These are phyloP conservation scores for Bradysia coprophila DNA, from an alignment of 1,140 invertebrate genomes.

Conservation along the genomic window DNA sequence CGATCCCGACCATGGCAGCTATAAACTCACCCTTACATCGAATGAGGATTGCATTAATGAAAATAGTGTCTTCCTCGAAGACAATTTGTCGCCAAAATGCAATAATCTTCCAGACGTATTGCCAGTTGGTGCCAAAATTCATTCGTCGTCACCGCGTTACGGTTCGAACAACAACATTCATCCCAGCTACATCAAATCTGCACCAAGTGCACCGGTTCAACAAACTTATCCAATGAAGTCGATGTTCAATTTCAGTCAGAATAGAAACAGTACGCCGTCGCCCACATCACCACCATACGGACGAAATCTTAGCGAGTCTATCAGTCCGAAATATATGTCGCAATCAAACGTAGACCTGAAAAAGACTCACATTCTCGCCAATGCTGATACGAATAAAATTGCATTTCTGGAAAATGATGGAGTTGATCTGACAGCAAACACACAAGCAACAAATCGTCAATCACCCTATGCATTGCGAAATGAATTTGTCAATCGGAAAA, in stretches of 20 bases:
- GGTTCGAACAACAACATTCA: slow-evolving; percentile 9
- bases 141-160: slow-evolving; percentile 13
- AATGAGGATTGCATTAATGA: slow-evolving; percentile 31
- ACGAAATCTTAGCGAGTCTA: neutral
- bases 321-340: slow-evolving; percentile 14
- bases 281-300: neutral
- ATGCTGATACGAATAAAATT: neutral
- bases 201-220: slow-evolving; percentile 4
- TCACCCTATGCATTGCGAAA: neutral
- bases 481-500: neutral
- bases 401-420: slow-evolving; percentile 16
- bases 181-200: neutral
- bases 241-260: neutral
- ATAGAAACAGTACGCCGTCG: neutral
- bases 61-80: slow-evolving; percentile 11
- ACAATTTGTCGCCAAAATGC: slow-evolving; percentile 12
- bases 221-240: neutral
- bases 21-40: slow-evolving; percentile 54
- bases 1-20: slow-evolving; percentile 51
- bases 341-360: slow-evolving; percentile 23
- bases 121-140: slow-evolving; percentile 27
- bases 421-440: too few relatives aligned
- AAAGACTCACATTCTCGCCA: slow-evolving; percentile 12
- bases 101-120: slow-evolving; percentile 28
- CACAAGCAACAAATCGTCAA: slow-evolving; percentile 1